phyloP scores from a whole-genome alignment of 2,888 invertebrate genomes.

The Nomada fabriciana region DNA sequence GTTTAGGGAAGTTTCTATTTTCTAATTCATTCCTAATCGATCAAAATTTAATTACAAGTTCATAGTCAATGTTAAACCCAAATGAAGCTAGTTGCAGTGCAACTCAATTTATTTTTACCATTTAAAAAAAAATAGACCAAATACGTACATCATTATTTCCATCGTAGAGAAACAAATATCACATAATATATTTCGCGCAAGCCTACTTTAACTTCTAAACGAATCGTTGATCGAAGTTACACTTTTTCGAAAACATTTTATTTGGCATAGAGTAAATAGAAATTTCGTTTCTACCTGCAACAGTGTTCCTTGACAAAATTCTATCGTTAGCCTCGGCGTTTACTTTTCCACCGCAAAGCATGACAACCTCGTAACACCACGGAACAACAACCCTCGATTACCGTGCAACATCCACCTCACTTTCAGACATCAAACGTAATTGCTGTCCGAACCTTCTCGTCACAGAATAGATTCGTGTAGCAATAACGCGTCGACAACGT shows the following conservation, averaged over 20 bases:
- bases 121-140: too few species aligned
- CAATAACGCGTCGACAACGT: conserved; percentile 1
- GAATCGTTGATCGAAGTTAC: neutral
- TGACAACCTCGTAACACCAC: neutral
- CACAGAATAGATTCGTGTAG: conserved; percentile 21
- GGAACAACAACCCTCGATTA: conserved; percentile 30
- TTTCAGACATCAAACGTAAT: conserved; percentile 38
- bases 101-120: too few species aligned
- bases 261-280: neutral
- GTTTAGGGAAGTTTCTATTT: too few species aligned
- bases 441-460: conserved; percentile 24
- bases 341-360: conserved; percentile 12
- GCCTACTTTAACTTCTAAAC: neutral
- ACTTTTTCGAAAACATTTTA: neutral
- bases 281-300: neutral
- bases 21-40: too few species aligned
- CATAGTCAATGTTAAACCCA: too few species aligned
- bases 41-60: too few species aligned
- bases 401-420: conserved; percentile 21
- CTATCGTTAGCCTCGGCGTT: conserved; percentile 6
- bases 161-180: too few species aligned
- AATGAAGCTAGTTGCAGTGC: too few species aligned
- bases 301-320: conserved; percentile 6
- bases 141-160: too few species aligned
- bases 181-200: too few species aligned